Evolutionary conservation across 2,113 vertebrate genomes (phyloP), one percentile per base, ranked within the genome.

Genomic region (Mesitornis unicolor): DNA sequence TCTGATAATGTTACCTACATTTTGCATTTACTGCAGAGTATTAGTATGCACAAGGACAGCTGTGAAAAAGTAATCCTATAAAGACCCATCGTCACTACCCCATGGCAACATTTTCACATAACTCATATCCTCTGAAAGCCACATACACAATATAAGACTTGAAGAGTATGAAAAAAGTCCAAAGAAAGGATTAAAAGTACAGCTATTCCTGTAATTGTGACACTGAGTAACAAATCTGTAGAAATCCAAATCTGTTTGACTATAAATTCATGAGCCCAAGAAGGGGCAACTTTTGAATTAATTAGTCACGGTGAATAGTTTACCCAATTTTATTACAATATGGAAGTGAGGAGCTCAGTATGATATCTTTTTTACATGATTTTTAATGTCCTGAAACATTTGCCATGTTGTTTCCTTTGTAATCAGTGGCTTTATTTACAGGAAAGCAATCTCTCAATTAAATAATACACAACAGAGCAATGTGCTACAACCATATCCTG

Each of bases 251-350:
- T 84, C 51, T 94, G 13, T 82, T 71, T 91, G 78, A 84, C 78
- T 84, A 93, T 67, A 94, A 95, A 96, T 93, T 94, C 56, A 87
- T 82, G 81, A 87, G 81, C 33, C 69, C 43, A 61, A 56, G 87
- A 91, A 82, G 81, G 78, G 28, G 15, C 26, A 87, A 83, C 36
- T 89, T 91, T 78, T 60, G 69, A 95, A 95, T 95, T 89, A 82
- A 93, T 94, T 87, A 94, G 90, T 94, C 61, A 94, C 1, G 2
- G 70, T 95, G 81, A 82, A 91, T 68, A 93, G 47, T 94, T 91
- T 93, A 93, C 74, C 43, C 65, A 79, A 76, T 87, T 95, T 79
- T 96, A 82, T 79, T 89, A 40, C 42, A 64, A 85, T 79, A 61
- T 93, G 74, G 35, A 87, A 89, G 22, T n/a, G 33, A 71, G 43